These are phyloP conservation scores for Eleutherodactylus coqui DNA, from an alignment of 2,797 vertebrate species.

Conservation along the genomic window DNA sequence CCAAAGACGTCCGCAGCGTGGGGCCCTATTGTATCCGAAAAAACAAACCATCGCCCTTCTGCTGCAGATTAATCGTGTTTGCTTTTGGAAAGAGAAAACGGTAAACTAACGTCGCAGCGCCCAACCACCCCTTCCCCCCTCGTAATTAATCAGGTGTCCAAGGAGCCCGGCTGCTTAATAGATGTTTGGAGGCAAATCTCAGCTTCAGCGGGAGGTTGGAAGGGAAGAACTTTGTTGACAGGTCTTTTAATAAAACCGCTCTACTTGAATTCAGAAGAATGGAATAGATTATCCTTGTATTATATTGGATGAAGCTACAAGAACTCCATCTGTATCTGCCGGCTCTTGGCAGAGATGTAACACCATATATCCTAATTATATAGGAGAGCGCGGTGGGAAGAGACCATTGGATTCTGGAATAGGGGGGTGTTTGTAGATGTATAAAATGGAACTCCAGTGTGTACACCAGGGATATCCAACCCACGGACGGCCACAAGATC, in stretches of 20 bases:
- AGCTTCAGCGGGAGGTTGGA: conserved; percentile 27
- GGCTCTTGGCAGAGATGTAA: conserved; percentile 17
- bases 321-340: conserved; percentile 32
- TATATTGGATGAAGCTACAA: conserved; percentile 29
- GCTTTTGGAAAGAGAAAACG: neutral
- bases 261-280: conserved; percentile 29
- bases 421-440: neutral
- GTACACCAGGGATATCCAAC: too few relatives aligned
- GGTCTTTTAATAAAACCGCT: conserved; percentile 50
- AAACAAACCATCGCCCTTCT: too few relatives aligned
- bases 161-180: conserved; percentile 7
- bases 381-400: neutral
- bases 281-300: conserved; percentile 44
- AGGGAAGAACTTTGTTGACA: conserved; percentile 24
- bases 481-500: too few relatives aligned
- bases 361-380: conserved; percentile 20
- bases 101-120: neutral
- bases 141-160: conserved; percentile 37
- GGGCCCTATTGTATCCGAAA: neutral
- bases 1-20: neutral
- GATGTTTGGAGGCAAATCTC: conserved; percentile 17
- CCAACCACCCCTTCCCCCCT: neutral
- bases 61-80: neutral
- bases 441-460: neutral
- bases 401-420: neutral